Base-by-base conservation (phyloP, 2,113 vertebrate genomes). In the Campylomormyrus numenius region DNA sequence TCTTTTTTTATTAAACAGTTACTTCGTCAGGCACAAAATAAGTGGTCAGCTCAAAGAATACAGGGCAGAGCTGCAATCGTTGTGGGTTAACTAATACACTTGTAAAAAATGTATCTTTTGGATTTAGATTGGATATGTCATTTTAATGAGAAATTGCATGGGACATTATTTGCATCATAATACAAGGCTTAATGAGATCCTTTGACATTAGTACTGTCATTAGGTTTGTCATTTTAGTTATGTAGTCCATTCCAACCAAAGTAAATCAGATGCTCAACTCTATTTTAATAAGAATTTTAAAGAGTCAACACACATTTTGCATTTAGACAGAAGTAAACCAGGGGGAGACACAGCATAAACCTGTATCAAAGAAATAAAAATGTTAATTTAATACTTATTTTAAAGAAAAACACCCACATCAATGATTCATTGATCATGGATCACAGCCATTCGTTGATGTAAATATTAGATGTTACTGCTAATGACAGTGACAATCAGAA, bases 101-200 rank as follows among this genome's bases (percentile, higher is more conserved):
- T 42, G 52, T 88, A 39, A 21, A 46, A 50, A 87, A 56, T 42
- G 1, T 42, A 27, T 3, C 19, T 62, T 62, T 24, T 21, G 31
- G 35, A 50, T 62, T 42, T 21, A 3, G 35, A 50, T 13, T 50
- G 49, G 49, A 50, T 50, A 50, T 3, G 49, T 15, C 21, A 42
- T 62, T 88, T 88, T 88, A 88, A 88, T 62, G 53, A 31, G 87
- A 88, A 88, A 88, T 53, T 87, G 48, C 49, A 74, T 50, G 49
- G 85, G 48, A 53, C 85, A 87, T 87, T 52, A 87, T 87, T 31
- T 52, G 24, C 48, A 87, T 52, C 49, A 87, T 53, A 87, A 87
- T 87, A 53, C n/a, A 53, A 52, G 13, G 85, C n/a, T 53, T 50
- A 86, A 86, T 27, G 46, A 87, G 49, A 87, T 46, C n/a, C 85